Evolutionary conservation across 2,113 vertebrate species (phyloP).

Genomic region (Phyllostomus hastatus): DNA sequence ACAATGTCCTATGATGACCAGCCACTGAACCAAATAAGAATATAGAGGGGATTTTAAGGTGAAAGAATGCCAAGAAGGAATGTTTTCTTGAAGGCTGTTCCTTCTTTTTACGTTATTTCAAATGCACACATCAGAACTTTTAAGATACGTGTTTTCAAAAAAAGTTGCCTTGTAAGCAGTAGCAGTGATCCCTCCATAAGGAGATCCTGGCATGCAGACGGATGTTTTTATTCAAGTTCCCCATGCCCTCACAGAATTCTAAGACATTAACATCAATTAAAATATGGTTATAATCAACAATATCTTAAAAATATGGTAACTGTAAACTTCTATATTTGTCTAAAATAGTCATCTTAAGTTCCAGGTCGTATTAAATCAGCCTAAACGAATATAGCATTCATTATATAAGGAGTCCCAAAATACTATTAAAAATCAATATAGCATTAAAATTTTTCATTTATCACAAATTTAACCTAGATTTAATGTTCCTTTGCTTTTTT

Average conservation of each 20-base stretch:
- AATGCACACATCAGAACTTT: not conserved
- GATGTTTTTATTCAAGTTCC: slow-evolving; percentile 23
- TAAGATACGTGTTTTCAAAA: not conserved
- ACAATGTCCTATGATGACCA: not conserved
- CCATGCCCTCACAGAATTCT: not conserved
- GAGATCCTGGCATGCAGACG: not conserved
- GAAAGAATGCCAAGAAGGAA: not conserved
- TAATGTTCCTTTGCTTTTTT: not conserved
- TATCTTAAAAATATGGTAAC: not conserved
- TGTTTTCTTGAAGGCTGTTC: not conserved
- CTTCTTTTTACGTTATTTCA: not conserved
- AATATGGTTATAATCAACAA: not conserved
- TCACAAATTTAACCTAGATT: slow-evolving; percentile 11
- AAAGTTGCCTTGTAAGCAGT: not conserved
- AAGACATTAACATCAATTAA: not conserved
- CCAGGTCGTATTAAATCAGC: not conserved
- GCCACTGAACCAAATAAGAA: not conserved
- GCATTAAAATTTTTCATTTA: not conserved
- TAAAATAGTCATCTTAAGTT: not conserved
- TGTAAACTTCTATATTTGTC: not conserved
- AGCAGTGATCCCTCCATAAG: not conserved
- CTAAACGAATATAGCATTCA: not conserved
- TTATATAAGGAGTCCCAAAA: not conserved
- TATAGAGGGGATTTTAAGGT: not conserved
- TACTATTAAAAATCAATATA: slow-evolving; percentile 13